Evolutionary conservation across 2,113 vertebrate genomes (phyloP), one percentile per base, ranked within the genome.

Genomic region (Callospermophilus lateralis): DNA sequence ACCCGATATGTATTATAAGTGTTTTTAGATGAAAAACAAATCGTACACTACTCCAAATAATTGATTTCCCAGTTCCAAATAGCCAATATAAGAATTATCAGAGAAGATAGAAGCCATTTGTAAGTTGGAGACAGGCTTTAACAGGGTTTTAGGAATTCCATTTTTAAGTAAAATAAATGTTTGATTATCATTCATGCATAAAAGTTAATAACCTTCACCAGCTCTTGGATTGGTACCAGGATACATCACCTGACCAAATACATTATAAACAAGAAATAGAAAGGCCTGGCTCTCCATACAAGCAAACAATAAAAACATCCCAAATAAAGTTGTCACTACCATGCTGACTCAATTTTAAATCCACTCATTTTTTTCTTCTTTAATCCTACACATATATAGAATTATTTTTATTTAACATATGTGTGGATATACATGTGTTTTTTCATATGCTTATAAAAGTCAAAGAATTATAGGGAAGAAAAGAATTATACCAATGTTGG

Each of bases 91-190:
- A 88, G 28, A 94, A 94, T 86, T 72, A 93, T 85, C 28, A 20
- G 34, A 78, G 39, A 48, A 97, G 79, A 72, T 37, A 65, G 32
- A 88, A 94, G 3, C 19, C 42, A 89, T 92, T 51, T 85, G 1
- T 83, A 93, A 73, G 34, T 19, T 95, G 83, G 39, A n/a, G 74
- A 74, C 42, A 65, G 48, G 37, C 3, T 74, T 70, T 87, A 87
- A 94, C 3, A 45, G 58, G 3, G 19, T 74, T 96, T 80, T 83
- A 92, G 10, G 37, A 63, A 63, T 32, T 91, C 34, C 32, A 63
- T 8, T 84, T 92, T 95, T 58, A 90, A 94, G 28, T 84, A 73
- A 94, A 70, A 77, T 91, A 77, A 76, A 61, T 85, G 12, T 53
- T 92, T 67, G 28, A 12, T 78, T 72, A 37, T 86, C 74, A 91